Percentiles rank a stretch among this genome's conserved stretches.
Conservation (phyloP, 2,797 vertebrate species). For the Sebastes vulpes region DNA sequence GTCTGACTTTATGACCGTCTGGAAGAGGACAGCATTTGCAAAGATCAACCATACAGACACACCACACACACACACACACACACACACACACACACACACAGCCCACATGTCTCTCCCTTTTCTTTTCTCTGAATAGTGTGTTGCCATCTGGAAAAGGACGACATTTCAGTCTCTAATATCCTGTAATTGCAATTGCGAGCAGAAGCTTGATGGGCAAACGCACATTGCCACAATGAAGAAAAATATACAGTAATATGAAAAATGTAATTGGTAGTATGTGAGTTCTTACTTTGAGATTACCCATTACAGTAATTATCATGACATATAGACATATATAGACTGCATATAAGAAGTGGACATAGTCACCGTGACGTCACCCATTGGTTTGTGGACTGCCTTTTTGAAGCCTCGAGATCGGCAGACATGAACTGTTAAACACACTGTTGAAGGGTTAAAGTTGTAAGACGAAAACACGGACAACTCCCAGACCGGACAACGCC, state of each 20-base stretch:
- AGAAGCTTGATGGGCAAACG: not conserved
- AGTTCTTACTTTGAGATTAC: not conserved
- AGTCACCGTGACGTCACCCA: too few relatives aligned
- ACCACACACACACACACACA: not conserved
- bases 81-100: conserved; percentile 1
- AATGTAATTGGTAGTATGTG: not conserved
- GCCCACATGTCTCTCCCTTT: not conserved
- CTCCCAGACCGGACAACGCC: too few relatives aligned
- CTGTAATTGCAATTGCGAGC: not conserved
- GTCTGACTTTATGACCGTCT: conserved; percentile 78
- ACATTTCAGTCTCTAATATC: conserved; percentile 20
- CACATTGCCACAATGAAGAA: not conserved
- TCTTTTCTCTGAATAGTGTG: not conserved
- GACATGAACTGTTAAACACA: too few relatives aligned
- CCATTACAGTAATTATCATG: not conserved
- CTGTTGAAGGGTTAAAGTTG: too few relatives aligned
- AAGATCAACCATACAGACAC: conserved; percentile 18
- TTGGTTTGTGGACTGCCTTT: too few relatives aligned
- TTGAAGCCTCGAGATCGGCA: too few relatives aligned
- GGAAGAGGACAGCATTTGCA: conserved; percentile 54
- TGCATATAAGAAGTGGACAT: too few relatives aligned
- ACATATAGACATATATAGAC: not conserved
- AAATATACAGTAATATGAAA: not conserved
- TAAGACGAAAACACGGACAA: too few relatives aligned
- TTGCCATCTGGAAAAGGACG: conserved; percentile 33